Percentiles rank a stretch among this genome's conserved stretches.
Conservation (phyloP, 2,797 vertebrate genomes). For the Passerculus sandwichensis region DNA sequence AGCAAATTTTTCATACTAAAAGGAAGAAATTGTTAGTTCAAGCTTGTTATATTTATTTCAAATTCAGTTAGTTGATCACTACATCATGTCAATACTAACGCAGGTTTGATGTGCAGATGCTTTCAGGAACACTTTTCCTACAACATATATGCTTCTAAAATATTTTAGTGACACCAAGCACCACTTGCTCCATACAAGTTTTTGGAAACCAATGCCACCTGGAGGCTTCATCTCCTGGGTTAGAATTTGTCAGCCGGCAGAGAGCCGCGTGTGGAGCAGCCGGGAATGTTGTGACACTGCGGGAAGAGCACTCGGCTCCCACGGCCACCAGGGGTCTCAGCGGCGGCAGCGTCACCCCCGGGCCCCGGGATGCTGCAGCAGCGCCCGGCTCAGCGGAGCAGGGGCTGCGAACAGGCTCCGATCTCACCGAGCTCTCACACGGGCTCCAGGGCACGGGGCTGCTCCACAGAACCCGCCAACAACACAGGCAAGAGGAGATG, state of each 20-base stretch:
- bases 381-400: fast-evolving
- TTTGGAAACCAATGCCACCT: background rate
- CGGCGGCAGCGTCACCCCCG: background rate
- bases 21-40: conserved; percentile 54
- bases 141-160: background rate
- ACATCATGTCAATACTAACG: background rate
- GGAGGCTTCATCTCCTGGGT: background rate
- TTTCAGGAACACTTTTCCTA: conserved; percentile 5
- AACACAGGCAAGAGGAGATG: background rate
- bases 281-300: background rate
- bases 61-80: conserved; percentile 44
- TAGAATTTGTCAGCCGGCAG: background rate
- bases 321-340: conserved; percentile 42
- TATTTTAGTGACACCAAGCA: background rate
- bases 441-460: background rate
- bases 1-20: conserved; percentile 43
- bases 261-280: fast-evolving
- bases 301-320: background rate
- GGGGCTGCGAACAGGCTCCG: background rate
- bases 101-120: conserved; percentile 1
- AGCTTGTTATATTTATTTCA: conserved; percentile 38
- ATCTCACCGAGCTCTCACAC: background rate
- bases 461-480: background rate
- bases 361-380: background rate
- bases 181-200: background rate